Evolutionary conservation across 2,888 invertebrate genomes (phyloP), one percentile per base, ranked within the genome.

Genomic region (Dynastes tityus): DNA sequence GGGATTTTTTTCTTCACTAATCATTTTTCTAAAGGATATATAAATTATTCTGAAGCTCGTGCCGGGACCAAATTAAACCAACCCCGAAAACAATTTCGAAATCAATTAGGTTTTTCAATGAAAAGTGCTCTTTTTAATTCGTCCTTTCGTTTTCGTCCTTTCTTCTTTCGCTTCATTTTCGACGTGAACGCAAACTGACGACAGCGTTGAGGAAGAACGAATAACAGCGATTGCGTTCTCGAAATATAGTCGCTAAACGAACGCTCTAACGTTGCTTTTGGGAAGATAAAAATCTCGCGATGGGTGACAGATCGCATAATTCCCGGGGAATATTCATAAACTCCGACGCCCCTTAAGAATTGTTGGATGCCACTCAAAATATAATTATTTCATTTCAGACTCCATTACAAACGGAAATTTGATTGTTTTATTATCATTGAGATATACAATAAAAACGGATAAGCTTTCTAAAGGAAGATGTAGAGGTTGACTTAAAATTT

Each of bases 81-180:
- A 49, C n/a, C 49, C 8, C 32, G 67, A 49, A 67, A 67, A 67
- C 67, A 67, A 67, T 67, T 67, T 67, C 67, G 45, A 11, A 67
- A 67, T 67, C 67, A 67, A 67, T 67, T 67, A 67, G 45, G 49
- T 67, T 67, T 49, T 67, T 67, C 67, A 67, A 67, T 45, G 67
- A 49, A 67, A 67, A 67, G 67, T 67, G 45, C 49, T 67, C 67
- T 49, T 45, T 67, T 67, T 67, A 67, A 67, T 49, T 67, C 67
- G 27, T 16, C 3, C 45, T 32, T 45, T 9, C 49, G 11, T 67
- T 11, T 67, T 49, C 27, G 40, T 27, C 40, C 45, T 16, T 49
- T 45, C 5, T n/a, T 65, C 45, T 65, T 65, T 45, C 2, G 37
- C 4, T 11, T 45, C 22, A 49, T 49, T 45, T 67, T 67, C 45